phyloP scores from a whole-genome alignment of 2,797 vertebrate species.

The Sebastes hubbsi region DNA sequence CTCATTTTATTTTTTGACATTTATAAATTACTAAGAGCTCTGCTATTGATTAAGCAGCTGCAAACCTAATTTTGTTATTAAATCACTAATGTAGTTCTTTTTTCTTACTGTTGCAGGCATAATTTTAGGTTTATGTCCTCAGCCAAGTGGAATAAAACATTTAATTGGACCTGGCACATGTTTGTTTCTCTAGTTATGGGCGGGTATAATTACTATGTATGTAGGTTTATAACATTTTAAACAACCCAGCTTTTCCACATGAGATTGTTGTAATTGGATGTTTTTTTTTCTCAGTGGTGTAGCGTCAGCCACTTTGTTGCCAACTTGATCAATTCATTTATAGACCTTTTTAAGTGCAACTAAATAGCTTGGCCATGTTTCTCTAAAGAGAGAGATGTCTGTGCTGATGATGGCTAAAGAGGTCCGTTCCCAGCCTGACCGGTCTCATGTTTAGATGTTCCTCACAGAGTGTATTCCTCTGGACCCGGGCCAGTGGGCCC shows the following conservation, averaged over 20 bases:
- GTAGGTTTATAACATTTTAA: constrained; percentile 4
- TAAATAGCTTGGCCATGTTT: background rate
- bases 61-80: constrained; percentile 2
- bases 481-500: constrained; percentile 5
- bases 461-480: constrained; percentile 15
- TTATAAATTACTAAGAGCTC: background rate
- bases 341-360: constrained; percentile 2
- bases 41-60: constrained; percentile 7
- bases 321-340: constrained; percentile 23
- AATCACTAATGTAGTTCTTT: background rate
- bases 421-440: constrained; percentile 2
- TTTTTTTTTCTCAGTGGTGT: background rate
- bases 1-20: background rate
- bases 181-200: constrained; percentile 9
- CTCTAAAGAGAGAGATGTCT: background rate
- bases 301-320: constrained; percentile 5
- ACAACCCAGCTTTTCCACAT: background rate
- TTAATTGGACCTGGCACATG: constrained; percentile 1
- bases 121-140: background rate
- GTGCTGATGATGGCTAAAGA: background rate
- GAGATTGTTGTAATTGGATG: background rate
- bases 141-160: constrained; percentile 1
- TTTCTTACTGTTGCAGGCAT: background rate
- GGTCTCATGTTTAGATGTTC: constrained; percentile 2
- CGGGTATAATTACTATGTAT: background rate